A percentile compares a stretch with the other conserved stretches of the same genome.
Evolutionary conservation across 2,888 invertebrate genomes (phyloP).

Genomic region (Chymomyza procnemis): DNA sequence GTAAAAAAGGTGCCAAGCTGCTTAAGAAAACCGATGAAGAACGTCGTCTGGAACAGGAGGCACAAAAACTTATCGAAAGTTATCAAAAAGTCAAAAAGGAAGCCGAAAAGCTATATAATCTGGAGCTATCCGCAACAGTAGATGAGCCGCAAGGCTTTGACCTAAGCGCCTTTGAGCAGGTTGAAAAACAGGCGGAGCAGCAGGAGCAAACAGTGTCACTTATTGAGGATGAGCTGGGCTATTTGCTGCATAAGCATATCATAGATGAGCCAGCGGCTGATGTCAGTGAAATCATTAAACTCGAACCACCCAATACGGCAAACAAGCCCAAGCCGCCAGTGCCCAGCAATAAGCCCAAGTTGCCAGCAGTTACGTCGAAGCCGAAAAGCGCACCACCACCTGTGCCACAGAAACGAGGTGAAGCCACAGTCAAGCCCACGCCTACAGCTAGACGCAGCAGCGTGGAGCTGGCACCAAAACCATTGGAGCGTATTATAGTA

Average conservation of each 20-base stretch:
- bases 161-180: constrained; percentile 61
- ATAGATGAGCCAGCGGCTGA: constrained; percentile 33
- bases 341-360: constrained; percentile 52
- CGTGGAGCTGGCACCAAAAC: constrained; percentile 57
- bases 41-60: constrained; percentile 69
- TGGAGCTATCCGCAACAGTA: constrained; percentile 43
- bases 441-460: constrained; percentile 60
- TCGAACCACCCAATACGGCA: constrained; percentile 26
- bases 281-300: constrained; percentile 22
- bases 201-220: background rate
- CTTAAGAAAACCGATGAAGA: constrained; percentile 74
- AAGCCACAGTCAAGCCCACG: constrained; percentile 50
- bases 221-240: constrained; percentile 59
- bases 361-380: constrained; percentile 36
- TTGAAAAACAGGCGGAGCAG: constrained; percentile 14
- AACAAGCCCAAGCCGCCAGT: constrained; percentile 53
- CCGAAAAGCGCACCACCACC: constrained; percentile 63
- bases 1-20: constrained; percentile 70
- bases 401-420: constrained; percentile 66
- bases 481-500: constrained; percentile 77
- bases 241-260: constrained; percentile 72
- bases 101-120: constrained; percentile 67
- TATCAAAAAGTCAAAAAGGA: constrained; percentile 75
- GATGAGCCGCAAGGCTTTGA: constrained; percentile 71
- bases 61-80: constrained; percentile 73